These are phyloP conservation scores for Drosophila leonis DNA, from an alignment of 2,888 invertebrate genomes.

Conservation along the genomic window DNA sequence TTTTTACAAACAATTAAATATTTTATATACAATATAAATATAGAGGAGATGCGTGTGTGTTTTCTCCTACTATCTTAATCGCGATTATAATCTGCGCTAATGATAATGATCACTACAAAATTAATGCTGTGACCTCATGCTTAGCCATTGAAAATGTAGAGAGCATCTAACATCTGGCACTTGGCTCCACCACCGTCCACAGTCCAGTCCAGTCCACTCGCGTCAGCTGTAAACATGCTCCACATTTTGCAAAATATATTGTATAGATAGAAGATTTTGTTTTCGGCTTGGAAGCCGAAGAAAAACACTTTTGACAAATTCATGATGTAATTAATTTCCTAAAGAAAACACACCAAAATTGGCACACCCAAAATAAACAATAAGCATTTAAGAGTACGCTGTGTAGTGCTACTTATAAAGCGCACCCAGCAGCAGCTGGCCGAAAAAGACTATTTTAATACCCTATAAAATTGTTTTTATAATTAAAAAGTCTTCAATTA, in stretches of 20 bases:
- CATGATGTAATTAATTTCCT: constrained; percentile 76
- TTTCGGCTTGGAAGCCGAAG: constrained; percentile 10
- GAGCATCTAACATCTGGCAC: constrained; percentile 59
- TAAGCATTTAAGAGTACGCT: constrained; percentile 52
- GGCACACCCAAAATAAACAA: constrained; percentile 77
- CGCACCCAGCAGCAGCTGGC: constrained; percentile 13
- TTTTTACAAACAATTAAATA: neutral
- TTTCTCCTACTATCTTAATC: constrained; percentile 11
- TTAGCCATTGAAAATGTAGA: constrained; percentile 41
- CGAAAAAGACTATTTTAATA: constrained; percentile 5
- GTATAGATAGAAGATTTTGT: constrained; percentile 20
- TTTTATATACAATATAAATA: neutral
- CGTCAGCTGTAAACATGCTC: constrained; percentile 33
- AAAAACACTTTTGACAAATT: constrained; percentile 69
- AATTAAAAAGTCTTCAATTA: no score
- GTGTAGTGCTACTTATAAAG: constrained; percentile 49
- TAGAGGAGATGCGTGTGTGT: no score
- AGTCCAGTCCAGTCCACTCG: neutral
- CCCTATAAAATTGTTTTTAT: constrained; percentile 14
- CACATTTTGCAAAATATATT: constrained; percentile 33
- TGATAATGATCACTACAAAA: constrained; percentile 52
- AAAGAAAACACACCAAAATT: constrained; percentile 58
- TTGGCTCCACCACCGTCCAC: neutral
- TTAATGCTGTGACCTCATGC: constrained; percentile 67
- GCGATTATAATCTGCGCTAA: constrained; percentile 35